These are phyloP conservation scores for Acleris literana DNA, from an alignment of 2,888 invertebrate species.

Conservation along the genomic window DNA sequence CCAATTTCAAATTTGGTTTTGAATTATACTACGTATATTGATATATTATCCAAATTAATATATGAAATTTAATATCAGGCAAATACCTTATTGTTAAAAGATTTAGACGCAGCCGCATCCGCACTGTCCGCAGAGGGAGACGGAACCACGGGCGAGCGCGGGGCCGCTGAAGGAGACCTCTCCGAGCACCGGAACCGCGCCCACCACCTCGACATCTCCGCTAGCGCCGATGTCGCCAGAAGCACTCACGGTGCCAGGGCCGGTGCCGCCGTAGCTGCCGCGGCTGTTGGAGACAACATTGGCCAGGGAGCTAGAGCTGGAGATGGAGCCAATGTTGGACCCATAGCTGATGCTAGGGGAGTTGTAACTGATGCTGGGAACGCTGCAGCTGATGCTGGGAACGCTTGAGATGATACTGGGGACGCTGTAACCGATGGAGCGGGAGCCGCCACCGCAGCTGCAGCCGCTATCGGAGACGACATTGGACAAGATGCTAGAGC, in stretches of 20 bases:
- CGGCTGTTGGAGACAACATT: background rate
- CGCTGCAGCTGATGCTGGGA: background rate
- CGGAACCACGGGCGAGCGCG: constrained; percentile 16
- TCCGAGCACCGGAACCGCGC: constrained; percentile 29
- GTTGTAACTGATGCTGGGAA: too few species aligned
- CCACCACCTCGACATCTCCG: constrained; percentile 19
- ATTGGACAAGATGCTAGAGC: background rate
- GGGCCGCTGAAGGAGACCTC: constrained; percentile 16
- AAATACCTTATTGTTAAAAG: too few species aligned
- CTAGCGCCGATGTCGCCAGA: constrained; percentile 5
- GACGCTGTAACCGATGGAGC: background rate
- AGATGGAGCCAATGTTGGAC: too few species aligned
- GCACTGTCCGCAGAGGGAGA: constrained; percentile 35
- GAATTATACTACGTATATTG: too few species aligned
- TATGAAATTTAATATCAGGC: too few species aligned
- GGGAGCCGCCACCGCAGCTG: background rate
- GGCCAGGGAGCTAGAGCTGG: background rate
- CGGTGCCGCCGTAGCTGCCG: constrained; percentile 25
- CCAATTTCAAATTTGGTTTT: too few species aligned
- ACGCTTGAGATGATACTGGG: too few species aligned
- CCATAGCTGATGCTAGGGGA: too few species aligned
- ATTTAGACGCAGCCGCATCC: too few species aligned
- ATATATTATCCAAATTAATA: too few species aligned
- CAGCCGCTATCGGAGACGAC: background rate
- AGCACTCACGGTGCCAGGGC: constrained; percentile 20